Conservation (phyloP, 2,888 invertebrate genomes). For the Caenorhabditis panamensis region DNA sequence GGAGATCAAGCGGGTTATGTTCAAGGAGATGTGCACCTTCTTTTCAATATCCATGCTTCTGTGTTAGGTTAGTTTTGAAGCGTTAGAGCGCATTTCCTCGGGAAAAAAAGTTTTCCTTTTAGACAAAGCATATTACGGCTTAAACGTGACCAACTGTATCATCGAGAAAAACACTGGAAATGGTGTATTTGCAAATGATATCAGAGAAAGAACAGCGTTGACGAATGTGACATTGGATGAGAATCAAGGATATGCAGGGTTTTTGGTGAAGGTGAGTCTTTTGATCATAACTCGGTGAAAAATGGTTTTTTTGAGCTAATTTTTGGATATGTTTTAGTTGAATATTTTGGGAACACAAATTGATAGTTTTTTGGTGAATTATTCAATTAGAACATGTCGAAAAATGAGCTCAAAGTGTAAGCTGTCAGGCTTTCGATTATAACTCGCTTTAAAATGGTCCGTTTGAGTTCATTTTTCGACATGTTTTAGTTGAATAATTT, state of each 20-base stretch:
- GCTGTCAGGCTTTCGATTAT: too few relatives aligned
- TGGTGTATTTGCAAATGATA: conserved; percentile 93
- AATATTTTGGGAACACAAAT: too few relatives aligned
- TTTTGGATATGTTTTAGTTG: too few relatives aligned
- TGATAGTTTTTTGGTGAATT: too few relatives aligned
- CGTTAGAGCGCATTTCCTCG: too few relatives aligned
- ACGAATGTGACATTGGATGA: conserved; percentile 78
- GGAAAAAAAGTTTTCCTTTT: conserved; percentile 16
- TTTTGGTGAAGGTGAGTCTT: conserved; percentile 50
- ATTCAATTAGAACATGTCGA: too few relatives aligned
- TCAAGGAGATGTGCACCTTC: conserved; percentile 74
- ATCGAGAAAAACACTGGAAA: conserved; percentile 93
- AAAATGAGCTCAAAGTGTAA: too few relatives aligned
- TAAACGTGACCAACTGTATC: conserved; percentile 90
- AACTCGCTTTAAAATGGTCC: too few relatives aligned
- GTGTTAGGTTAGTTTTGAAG: conserved; percentile 67
- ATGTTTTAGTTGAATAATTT: too few relatives aligned
- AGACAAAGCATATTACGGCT: conserved; percentile 85
- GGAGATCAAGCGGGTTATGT: conserved; percentile 70
- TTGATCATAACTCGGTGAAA: too few relatives aligned
- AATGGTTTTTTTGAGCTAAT: too few relatives aligned
- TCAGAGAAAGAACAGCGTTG: conserved; percentile 84
- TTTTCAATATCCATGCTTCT: conserved; percentile 79
- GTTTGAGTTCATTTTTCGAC: too few relatives aligned
- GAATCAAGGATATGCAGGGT: conserved; percentile 79